Conservation (phyloP, 2,113 vertebrate genomes). For the Melanerpes formicivorus region DNA sequence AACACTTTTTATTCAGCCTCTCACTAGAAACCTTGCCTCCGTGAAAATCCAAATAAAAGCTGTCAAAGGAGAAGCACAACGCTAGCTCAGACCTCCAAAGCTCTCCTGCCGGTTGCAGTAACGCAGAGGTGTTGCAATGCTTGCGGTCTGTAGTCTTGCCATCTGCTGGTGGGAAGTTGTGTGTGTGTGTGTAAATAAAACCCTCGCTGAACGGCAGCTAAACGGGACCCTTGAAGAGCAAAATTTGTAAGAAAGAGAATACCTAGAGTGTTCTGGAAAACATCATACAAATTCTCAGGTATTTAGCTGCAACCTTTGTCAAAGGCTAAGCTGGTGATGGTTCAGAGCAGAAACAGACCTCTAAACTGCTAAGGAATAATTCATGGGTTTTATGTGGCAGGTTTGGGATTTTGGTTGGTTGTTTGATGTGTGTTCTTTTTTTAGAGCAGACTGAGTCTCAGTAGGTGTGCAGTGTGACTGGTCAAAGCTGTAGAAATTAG, state of each 20-base stretch:
- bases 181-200: not conserved
- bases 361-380: not conserved
- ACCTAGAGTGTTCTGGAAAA: not conserved
- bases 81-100: not conserved
- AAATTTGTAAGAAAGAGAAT: not conserved
- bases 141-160: not conserved
- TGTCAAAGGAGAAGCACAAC: not conserved
- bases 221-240: not conserved
- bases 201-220: not conserved
- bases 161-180: slow-evolving; percentile 19
- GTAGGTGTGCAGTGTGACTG: not conserved
- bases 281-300: not conserved
- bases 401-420: not conserved
- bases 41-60: not conserved
- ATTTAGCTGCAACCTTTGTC: not conserved
- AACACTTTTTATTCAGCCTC: not conserved
- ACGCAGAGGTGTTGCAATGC: not conserved
- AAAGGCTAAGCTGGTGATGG: not conserved
- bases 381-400: fast-evolving
- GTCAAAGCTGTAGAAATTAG: not conserved
- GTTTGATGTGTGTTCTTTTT: not conserved
- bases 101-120: not conserved
- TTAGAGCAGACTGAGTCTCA: not conserved
- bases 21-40: not conserved
- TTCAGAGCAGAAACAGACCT: not conserved